Percentiles rank a stretch among this genome's conserved stretches.
phyloP scores from a whole-genome alignment of 2,113 vertebrate species.

The Zootoca vivipara region DNA sequence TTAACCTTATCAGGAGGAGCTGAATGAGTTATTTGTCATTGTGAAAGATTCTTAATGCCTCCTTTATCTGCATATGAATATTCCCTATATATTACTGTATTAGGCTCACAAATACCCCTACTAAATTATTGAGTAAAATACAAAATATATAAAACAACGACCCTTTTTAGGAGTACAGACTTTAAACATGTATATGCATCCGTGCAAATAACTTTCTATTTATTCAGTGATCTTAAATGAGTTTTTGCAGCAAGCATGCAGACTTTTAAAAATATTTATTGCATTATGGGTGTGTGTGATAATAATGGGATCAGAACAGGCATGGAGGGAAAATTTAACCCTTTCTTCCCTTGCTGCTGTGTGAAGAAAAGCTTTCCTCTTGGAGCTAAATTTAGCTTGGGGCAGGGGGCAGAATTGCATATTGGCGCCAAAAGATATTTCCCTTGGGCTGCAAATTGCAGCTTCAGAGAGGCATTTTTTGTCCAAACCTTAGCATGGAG shows the following conservation, averaged over 20 bases:
- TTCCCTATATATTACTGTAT: constrained; percentile 8
- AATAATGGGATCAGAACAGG: background rate
- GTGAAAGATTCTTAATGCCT: background rate
- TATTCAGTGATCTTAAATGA: background rate
- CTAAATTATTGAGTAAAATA: background rate
- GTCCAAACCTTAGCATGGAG: background rate
- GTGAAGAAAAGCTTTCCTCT: background rate
- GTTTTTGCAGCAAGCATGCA: background rate
- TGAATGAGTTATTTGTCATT: background rate
- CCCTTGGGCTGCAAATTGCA: background rate
- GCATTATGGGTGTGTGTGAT: background rate
- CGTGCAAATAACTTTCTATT: no score
- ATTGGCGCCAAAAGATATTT: background rate
- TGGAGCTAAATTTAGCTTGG: background rate
- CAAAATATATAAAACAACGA: background rate
- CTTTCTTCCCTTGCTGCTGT: background rate
- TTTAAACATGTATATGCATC: accelerated
- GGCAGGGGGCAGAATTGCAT: background rate
- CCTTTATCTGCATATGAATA: constrained; percentile 1
- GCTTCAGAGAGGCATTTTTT: background rate
- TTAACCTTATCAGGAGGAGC: background rate
- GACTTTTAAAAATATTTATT: background rate
- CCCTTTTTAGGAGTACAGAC: background rate
- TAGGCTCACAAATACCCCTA: background rate
- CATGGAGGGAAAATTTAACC: background rate